These are phyloP conservation scores for Malurus elegans DNA, from an alignment of 2,113 vertebrate species.

Conservation along the genomic window DNA sequence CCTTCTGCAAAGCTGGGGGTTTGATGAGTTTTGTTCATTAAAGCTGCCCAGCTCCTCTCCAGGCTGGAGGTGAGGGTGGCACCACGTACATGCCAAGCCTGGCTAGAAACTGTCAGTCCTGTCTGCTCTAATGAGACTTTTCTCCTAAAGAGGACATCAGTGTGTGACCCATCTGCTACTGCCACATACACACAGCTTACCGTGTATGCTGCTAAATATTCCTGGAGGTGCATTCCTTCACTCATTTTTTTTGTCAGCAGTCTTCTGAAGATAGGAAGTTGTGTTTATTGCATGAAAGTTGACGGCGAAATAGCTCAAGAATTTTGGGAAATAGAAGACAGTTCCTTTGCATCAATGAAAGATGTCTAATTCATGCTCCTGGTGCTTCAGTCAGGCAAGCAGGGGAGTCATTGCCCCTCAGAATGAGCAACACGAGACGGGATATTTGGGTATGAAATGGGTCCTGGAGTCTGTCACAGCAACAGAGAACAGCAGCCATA, in stretches of 20 bases:
- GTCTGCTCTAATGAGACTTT: slow-evolving; percentile 11
- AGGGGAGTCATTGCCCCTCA: not conserved
- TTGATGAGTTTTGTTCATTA: not conserved
- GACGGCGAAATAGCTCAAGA: not conserved
- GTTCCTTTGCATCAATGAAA: not conserved
- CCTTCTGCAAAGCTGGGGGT: not conserved
- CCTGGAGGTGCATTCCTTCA: not conserved
- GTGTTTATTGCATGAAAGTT: not conserved
- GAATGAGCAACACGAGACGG: not conserved
- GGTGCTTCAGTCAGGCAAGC: not conserved
- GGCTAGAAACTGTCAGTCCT: not conserved
- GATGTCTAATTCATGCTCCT: not conserved
- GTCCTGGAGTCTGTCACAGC: not conserved
- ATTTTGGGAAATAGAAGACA: not conserved
- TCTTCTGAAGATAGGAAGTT: not conserved
- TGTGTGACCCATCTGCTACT: not conserved
- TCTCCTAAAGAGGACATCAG: not conserved
- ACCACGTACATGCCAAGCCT: not conserved
- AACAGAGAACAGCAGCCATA: not conserved
- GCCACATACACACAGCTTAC: not conserved
- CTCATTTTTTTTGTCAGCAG: not conserved
- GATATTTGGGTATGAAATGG: not conserved
- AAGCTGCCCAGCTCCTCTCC: not conserved
- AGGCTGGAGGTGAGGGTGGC: not conserved
- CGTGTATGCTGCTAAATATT: not conserved